Conservation (phyloP, 2,113 vertebrate species). For the Microcebus tavaratra region DNA sequence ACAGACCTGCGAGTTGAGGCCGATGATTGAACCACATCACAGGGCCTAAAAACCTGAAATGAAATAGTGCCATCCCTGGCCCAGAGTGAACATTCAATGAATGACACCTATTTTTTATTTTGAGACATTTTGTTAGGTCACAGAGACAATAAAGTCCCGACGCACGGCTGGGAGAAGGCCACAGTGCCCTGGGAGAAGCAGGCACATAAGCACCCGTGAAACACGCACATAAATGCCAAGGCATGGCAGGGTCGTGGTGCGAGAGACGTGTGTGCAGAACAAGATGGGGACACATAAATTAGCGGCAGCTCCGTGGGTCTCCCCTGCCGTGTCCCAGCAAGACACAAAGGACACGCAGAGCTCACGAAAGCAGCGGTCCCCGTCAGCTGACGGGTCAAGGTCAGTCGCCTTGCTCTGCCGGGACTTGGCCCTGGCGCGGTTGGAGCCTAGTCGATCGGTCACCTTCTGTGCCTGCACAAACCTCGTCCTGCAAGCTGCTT, state of each 20-base stretch:
- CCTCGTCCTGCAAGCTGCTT: background rate
- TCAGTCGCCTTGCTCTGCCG: background rate
- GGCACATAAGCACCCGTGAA: background rate
- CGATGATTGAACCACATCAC: fast-evolving
- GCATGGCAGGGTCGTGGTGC: fast-evolving
- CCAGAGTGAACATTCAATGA: background rate
- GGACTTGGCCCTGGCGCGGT: background rate
- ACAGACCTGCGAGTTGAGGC: background rate
- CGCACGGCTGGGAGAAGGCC: background rate
- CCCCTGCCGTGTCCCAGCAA: background rate
- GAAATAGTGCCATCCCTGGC: background rate
- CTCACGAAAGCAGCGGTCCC: background rate
- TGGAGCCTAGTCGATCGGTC: too few species aligned
- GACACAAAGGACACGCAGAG: fast-evolving
- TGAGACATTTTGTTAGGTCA: background rate
- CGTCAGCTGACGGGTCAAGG: fast-evolving
- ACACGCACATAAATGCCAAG: background rate
- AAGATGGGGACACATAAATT: background rate
- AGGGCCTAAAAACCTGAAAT: background rate
- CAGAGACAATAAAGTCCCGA: background rate
- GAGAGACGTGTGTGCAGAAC: fast-evolving
- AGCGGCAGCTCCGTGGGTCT: background rate
- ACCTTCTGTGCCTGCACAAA: too few species aligned
- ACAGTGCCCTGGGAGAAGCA: background rate
- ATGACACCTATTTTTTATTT: background rate